These are phyloP conservation scores for Cladopsammia gracilis DNA, from an alignment of 64 coral and sea anemone species.

Conservation along the genomic window DNA sequence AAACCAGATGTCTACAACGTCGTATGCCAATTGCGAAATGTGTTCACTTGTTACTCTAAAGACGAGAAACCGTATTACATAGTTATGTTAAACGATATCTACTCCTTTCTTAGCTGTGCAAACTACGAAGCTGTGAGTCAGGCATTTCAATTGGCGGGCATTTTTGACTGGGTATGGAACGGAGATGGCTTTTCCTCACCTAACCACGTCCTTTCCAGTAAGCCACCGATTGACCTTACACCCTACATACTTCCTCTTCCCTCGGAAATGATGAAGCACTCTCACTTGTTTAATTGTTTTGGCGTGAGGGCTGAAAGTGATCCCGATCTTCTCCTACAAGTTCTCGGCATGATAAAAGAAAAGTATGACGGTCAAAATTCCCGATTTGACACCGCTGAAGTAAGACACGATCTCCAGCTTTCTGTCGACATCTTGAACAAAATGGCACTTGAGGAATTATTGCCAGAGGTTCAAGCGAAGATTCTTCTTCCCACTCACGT, in stretches of 20 bases:
- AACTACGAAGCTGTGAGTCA: background rate
- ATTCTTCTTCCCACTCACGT: conserved; percentile 68
- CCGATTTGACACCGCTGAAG: background rate
- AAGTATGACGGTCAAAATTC: background rate
- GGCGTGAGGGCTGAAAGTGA: conserved; percentile 63
- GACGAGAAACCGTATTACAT: conserved; percentile 58
- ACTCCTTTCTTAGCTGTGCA: conserved; percentile 34
- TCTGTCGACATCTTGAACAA: conserved; percentile 77
- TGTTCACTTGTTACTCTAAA: conserved; percentile 30
- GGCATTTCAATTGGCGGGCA: conserved; percentile 7
- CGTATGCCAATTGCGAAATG: conserved; percentile 49
- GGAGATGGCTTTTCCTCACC: conserved; percentile 84
- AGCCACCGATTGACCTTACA: conserved; percentile 67
- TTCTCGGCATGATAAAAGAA: conserved; percentile 38
- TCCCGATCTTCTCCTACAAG: conserved; percentile 35
- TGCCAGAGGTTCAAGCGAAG: conserved; percentile 9
- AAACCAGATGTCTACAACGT: conserved; percentile 53
- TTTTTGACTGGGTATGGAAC: conserved; percentile 79
- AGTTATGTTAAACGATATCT: conserved; percentile 67
- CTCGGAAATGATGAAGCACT: conserved; percentile 19
- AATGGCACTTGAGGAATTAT: background rate
- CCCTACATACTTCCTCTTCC: conserved; percentile 73
- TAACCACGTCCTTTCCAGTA: conserved; percentile 13
- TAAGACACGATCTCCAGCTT: conserved; percentile 64
- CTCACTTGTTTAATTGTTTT: conserved; percentile 13